Percentiles rank a stretch among this genome's conserved stretches.
These are phyloP conservation scores for Ceyx margarethae DNA, from an alignment of 2,113 vertebrate species.

Conservation along the genomic window DNA sequence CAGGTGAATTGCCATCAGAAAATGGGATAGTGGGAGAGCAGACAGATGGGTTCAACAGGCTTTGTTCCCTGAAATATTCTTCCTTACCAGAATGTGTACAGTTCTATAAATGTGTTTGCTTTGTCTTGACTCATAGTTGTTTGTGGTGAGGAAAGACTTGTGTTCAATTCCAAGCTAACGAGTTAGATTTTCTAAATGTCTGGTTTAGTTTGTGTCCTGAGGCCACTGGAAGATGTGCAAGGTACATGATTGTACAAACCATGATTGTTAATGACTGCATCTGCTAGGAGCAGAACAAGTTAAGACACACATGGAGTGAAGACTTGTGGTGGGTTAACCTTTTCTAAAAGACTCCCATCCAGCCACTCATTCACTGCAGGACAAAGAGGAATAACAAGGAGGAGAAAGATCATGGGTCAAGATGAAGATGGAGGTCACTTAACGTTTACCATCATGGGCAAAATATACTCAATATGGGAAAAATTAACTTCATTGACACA, in stretches of 20 bases:
- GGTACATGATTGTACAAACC: neutral
- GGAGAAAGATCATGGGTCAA: neutral
- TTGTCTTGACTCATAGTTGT: neutral
- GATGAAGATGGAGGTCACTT: neutral
- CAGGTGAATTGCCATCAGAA: neutral
- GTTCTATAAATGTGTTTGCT: neutral
- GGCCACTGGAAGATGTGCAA: neutral
- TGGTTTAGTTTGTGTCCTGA: neutral
- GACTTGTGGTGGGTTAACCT: neutral
- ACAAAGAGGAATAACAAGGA: neutral
- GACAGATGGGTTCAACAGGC: neutral
- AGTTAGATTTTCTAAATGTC: neutral
- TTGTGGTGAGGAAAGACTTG: neutral
- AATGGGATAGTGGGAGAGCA: neutral
- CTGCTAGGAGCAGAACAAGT: neutral
- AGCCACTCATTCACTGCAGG: neutral
- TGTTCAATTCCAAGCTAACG: neutral
- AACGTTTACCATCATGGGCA: neutral
- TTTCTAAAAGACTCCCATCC: neutral
- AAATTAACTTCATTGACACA: neutral
- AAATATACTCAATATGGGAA: neutral
- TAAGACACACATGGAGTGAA: neutral
- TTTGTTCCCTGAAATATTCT: neutral
- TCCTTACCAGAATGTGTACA: neutral
- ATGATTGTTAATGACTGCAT: neutral